Evolutionary conservation across 2,113 vertebrate species (phyloP).

Genomic region (Mixornis gularis): DNA sequence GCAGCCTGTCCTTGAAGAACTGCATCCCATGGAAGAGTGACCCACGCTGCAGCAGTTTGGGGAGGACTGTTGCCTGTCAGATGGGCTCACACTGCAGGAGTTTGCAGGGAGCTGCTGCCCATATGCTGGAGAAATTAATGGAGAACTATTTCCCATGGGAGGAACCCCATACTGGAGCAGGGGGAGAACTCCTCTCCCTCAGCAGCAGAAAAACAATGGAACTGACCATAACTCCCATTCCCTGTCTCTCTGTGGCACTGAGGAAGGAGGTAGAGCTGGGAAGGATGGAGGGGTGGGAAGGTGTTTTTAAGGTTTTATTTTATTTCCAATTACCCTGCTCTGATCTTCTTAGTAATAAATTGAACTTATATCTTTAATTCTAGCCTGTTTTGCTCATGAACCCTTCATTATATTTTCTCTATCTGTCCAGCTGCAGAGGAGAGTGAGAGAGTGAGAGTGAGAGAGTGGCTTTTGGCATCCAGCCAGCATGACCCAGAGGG

Average conservation of each 20-base stretch:
- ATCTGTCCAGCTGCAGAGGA: background rate
- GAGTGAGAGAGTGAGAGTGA: background rate
- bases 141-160: background rate
- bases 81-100: background rate
- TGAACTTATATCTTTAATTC: background rate
- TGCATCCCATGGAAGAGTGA: background rate
- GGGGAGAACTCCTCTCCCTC: background rate
- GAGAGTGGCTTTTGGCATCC: background rate
- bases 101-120: fast-evolving
- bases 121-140: background rate
- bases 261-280: background rate
- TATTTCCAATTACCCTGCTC: background rate
- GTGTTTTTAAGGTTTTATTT: background rate
- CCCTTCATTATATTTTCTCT: background rate
- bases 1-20: background rate
- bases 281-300: background rate
- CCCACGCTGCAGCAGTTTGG: fast-evolving
- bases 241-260: background rate
- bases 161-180: background rate
- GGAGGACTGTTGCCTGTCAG: background rate
- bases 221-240: background rate
- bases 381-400: background rate
- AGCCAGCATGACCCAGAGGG: background rate
- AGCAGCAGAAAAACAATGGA: background rate
- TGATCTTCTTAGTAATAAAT: background rate